Percentiles rank a stretch among this genome's conserved stretches.
phyloP scores from a whole-genome alignment of 2,113 vertebrate species.

The Bos indicus region DNA sequence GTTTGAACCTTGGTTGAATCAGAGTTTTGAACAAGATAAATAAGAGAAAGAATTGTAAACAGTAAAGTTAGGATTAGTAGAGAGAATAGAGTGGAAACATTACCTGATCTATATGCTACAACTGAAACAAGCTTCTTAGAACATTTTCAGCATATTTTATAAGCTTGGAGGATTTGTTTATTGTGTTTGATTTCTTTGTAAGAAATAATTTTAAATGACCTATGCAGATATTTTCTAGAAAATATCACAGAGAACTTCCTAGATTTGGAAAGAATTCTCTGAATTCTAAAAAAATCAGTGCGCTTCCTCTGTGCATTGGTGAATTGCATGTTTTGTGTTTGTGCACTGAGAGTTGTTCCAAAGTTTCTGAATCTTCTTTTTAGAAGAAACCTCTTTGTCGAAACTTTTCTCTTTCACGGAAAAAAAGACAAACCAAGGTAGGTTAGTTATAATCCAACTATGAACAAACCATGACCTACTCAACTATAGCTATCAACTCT shows the following conservation, averaged over 20 bases:
- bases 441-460: not conserved
- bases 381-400: not conserved
- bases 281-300: not conserved
- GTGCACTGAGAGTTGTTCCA: not conserved
- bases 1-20: not conserved
- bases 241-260: not conserved
- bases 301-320: not conserved
- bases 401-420: not conserved
- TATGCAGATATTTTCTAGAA: not conserved
- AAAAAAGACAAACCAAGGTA: not conserved
- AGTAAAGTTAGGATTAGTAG: not conserved
- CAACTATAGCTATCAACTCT: not conserved
- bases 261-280: not conserved
- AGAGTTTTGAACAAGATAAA: not conserved
- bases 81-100: not conserved
- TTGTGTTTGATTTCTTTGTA: not conserved
- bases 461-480: not conserved
- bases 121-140: not conserved
- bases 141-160: not conserved
- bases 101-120: constrained; percentile 33
- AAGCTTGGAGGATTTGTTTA: not conserved
- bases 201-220: not conserved
- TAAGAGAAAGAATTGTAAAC: not conserved
- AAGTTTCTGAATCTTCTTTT: not conserved
- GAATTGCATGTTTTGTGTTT: not conserved